Evolutionary conservation across 2,888 invertebrate species (phyloP), one percentile per base, ranked within the genome.

Genomic region (Agrilus cyanescens): DNA sequence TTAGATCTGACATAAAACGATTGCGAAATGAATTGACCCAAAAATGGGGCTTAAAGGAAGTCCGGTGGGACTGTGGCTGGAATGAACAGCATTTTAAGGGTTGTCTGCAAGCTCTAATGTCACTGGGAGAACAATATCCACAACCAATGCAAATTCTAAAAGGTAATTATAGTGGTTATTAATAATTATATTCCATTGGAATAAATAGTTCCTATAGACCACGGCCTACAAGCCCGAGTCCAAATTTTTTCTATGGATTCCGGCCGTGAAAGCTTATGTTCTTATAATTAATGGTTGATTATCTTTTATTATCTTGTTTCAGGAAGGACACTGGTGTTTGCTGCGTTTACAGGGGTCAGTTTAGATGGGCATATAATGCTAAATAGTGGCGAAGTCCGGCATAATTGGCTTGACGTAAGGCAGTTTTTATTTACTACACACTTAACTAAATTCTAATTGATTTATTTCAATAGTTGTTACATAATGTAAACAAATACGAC

Each of bases 331-430:
- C 72, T 95, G 44, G 85, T 89, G 3, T 82, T 95, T 68, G 88
- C 90, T 1, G 83, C 83, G 53, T 87, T 88, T 56, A 93, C 93
- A 3, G 95, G 95, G 12, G 84, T 95, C 5, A 89, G 85, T 61
- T 71, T 93, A 37, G 87, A 91, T 57, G 94, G 95, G 0, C 83
- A 89, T 56, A 80, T 95, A 7, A 85, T 86, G 71, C 74, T 95
- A 1, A 91, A 85, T 60, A 91, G 88, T 52, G 91, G 89, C 31
- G 94, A 95, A 74, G 94, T 95, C 31, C 73, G 91, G 45, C 82
- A 87, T 58, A 90, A 89, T 68, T 95, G 95, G 95, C 70, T 93
- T 45, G 89, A 89, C 68, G 87, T 90, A 69, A 77, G 80, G 68
- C 42, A 43, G 20, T 37, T 34, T 40, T 32, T 10, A 33, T 12